phyloP scores from a whole-genome alignment of 2,888 invertebrate species.

The Hanleya hanleyi region DNA sequence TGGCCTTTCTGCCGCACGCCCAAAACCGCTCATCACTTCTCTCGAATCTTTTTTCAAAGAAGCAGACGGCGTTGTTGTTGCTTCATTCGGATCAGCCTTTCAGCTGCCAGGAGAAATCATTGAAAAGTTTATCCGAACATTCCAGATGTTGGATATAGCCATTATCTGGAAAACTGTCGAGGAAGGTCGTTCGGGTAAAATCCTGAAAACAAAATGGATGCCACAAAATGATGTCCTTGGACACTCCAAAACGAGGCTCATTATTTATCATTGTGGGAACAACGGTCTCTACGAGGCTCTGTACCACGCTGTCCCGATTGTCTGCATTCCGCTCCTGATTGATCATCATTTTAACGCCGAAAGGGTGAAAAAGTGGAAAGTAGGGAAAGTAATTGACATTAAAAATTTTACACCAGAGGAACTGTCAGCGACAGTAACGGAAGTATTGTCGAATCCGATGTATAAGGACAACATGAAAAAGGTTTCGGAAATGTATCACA shows the following conservation, averaged over 20 bases:
- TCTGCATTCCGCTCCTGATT: constrained; percentile 42
- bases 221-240: constrained; percentile 52
- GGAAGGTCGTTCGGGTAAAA: constrained; percentile 16
- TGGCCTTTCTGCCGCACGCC: constrained; percentile 31
- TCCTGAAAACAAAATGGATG: constrained; percentile 39
- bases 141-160: not conserved
- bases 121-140: not conserved
- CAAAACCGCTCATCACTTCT: constrained; percentile 33
- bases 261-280: constrained; percentile 54
- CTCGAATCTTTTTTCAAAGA: constrained; percentile 35
- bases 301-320: constrained; percentile 54
- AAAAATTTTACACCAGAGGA: constrained; percentile 26
- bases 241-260: constrained; percentile 43
- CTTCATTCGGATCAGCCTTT: constrained; percentile 42
- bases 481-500: constrained; percentile 38
- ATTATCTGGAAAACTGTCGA: not conserved
- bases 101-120: not conserved
- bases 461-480: constrained; percentile 33
- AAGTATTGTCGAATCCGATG: constrained; percentile 29
- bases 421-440: constrained; percentile 28
- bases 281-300: constrained; percentile 52
- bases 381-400: constrained; percentile 41
- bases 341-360: constrained; percentile 47
- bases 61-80: constrained; percentile 43
- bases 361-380: constrained; percentile 35